Base-by-base conservation (phyloP, 2,113 vertebrate genomes). In the Tragelaphus imberbis region DNA sequence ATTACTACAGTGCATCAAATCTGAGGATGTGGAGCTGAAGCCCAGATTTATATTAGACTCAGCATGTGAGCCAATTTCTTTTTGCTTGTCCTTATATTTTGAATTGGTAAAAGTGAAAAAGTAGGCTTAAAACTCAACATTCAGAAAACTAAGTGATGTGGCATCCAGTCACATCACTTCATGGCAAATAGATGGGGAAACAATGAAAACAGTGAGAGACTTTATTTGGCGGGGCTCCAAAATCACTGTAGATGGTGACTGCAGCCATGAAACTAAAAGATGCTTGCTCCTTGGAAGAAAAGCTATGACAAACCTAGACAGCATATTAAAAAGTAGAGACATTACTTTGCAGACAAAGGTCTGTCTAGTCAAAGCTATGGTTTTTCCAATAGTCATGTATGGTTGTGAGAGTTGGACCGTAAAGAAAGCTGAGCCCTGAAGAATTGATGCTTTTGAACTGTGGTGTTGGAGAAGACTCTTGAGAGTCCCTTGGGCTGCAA, bases 21-120 rank as follows among this genome's bases (percentile, higher is more conserved):
- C 44, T 79, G 55, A 82, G 23, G 68, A 19, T n/a, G 7, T 27
- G 65, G 19, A 30, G 36, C 36, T 49, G 7, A 90, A 80, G 27
- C 23, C 33, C 28, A 40, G 14, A 36, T 56, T 80, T 80, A 40
- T 51, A 56, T 13, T 84, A 12, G 21, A 36, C 33, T 84, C 51
- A 84, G 51, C 30, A 15, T 92, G 92, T 21, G 95, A 97, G 95
- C 89, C 9, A 1, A 5, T 93, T 95, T 97, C 97, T 97, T 98
- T 98, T 96, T 94, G 47, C 82, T 98, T 58, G 82, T 95, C 98
- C 95, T 95, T 55, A 88, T 98, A 97, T 53, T 98, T 98, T 96
- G 94, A 97, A 98, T 98, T 93, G 68, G 9, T 71, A 19, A 71
- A 71, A 40, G n/a, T 40, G 68, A 40, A 71, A 40, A 71, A 71